Evolutionary conservation across 2,888 invertebrate species (phyloP).

Genomic region (Orthosia incerta): DNA sequence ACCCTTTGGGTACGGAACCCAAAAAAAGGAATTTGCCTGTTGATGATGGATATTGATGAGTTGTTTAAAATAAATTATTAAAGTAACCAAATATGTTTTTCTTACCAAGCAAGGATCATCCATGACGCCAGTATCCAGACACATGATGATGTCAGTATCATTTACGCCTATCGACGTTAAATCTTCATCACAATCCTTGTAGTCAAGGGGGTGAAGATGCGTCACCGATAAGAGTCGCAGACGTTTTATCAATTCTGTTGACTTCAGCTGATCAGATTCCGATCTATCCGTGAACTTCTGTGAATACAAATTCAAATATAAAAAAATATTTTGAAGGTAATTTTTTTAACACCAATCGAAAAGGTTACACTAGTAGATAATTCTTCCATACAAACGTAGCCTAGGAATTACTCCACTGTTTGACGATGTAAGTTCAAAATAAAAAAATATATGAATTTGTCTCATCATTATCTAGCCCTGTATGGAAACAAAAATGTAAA

Average conservation of each 20-base stretch:
- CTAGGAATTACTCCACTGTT: too few species aligned
- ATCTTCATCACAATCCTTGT: not conserved
- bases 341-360: too few species aligned
- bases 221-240: not conserved
- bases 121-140: not conserved
- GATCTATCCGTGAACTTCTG: not conserved
- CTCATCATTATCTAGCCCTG: too few species aligned
- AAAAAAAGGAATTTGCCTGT: too few species aligned
- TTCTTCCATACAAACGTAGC: too few species aligned
- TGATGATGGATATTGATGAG: too few species aligned
- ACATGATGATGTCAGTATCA: not conserved
- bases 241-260: not conserved
- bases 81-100: not conserved
- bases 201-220: not conserved
- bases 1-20: too few species aligned
- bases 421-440: too few species aligned
- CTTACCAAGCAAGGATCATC: conserved; percentile 7
- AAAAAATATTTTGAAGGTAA: too few species aligned
- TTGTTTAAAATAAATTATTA: not conserved
- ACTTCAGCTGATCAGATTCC: not conserved
- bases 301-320: not conserved
- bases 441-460: too few species aligned
- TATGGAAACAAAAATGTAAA: too few species aligned
- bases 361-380: too few species aligned
- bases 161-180: not conserved